Conservation (phyloP, 2,888 invertebrate genomes). For the Calameuta idolon region DNA sequence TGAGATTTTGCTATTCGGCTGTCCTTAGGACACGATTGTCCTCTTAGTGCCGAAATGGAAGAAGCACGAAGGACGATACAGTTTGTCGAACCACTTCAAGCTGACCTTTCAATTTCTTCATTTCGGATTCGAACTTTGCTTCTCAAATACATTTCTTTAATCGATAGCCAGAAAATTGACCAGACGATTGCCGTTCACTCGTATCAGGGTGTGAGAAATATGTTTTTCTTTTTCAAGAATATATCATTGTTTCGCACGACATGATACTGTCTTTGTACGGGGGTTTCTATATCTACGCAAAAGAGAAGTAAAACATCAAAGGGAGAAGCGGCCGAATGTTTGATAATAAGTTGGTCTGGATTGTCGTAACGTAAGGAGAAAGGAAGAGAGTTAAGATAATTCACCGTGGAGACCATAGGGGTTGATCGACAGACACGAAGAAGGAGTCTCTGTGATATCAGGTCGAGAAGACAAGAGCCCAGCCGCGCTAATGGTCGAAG, state of each 20-base stretch:
- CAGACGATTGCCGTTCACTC: background rate
- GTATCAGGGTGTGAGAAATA: background rate
- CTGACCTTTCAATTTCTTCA: background rate
- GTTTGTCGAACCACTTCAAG: background rate
- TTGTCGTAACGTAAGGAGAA: background rate
- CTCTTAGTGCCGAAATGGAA: background rate
- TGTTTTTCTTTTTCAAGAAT: background rate
- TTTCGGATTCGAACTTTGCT: background rate
- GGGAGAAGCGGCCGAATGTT: background rate
- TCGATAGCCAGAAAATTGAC: background rate
- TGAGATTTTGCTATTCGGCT: background rate
- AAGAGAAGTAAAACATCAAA: background rate
- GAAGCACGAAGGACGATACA: background rate
- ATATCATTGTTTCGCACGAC: background rate
- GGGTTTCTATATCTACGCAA: background rate
- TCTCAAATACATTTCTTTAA: background rate
- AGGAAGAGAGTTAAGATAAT: background rate
- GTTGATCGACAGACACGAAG: background rate
- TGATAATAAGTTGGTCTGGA: background rate
- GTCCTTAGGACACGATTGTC: background rate
- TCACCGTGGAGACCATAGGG: background rate
- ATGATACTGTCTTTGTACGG: background rate
- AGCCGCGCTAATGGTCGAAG: slow-evolving; percentile 15
- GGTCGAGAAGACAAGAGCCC: slow-evolving; percentile 11
- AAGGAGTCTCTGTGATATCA: background rate